A percentile compares a stretch with the other conserved stretches of the same genome.
These are phyloP conservation scores for Aromia moschata DNA, from an alignment of 2,888 invertebrate species.

Conservation along the genomic window DNA sequence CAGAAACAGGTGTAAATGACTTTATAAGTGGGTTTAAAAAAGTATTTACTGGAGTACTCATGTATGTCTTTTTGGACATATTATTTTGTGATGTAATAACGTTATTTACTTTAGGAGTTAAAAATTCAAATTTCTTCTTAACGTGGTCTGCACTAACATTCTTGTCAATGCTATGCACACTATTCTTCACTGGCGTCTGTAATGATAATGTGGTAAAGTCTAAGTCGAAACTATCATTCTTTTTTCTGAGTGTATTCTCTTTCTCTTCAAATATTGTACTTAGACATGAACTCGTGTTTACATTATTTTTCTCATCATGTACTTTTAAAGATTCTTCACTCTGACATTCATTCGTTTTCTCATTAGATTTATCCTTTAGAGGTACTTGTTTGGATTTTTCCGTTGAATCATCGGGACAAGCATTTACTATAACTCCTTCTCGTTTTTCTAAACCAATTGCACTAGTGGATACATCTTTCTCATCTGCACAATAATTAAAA, in stretches of 20 bases:
- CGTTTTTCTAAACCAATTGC: no score
- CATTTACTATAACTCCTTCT: neutral
- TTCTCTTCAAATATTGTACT: conserved; percentile 22
- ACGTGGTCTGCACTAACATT: conserved; percentile 25
- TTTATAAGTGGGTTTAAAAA: neutral
- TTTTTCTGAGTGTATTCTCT: conserved; percentile 24
- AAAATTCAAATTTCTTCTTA: conserved; percentile 30
- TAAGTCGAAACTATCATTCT: conserved; percentile 45
- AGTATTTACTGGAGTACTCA: conserved; percentile 36
- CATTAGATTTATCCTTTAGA: neutral
- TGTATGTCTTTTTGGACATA: conserved; percentile 31
- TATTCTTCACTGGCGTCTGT: conserved; percentile 34
- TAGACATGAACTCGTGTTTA: neutral
- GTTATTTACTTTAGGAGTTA: conserved; percentile 40
- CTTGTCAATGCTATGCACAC: neutral
- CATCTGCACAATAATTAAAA: neutral
- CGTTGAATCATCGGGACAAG: neutral
- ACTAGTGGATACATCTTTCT: neutral
- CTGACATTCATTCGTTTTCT: neutral
- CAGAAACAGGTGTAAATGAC: neutral
- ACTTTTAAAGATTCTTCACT: neutral
- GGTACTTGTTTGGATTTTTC: neutral
- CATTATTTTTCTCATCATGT: neutral
- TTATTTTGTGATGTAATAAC: conserved; percentile 34
- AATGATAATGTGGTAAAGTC: conserved; percentile 38